A percentile compares a stretch with the other conserved stretches of the same genome.
phyloP scores from a whole-genome alignment of 2,797 vertebrate genomes.

The Oryzias dopingdopingensis region DNA sequence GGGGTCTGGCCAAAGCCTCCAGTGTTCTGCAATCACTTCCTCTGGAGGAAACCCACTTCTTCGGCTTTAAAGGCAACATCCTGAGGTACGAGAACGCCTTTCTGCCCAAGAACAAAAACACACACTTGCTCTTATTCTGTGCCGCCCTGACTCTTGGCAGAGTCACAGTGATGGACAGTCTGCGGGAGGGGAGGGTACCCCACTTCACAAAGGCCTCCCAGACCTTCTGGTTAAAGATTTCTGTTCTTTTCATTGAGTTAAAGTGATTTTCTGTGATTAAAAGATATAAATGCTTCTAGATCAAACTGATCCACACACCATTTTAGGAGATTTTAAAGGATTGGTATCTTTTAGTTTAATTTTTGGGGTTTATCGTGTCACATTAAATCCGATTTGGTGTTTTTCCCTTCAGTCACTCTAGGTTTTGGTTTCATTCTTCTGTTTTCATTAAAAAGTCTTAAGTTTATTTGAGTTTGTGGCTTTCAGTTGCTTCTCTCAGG shows the following conservation, averaged over 20 bases:
- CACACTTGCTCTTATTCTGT: constrained; percentile 41
- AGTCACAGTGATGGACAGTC: constrained; percentile 23
- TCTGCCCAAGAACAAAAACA: constrained; percentile 74
- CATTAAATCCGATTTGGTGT: no score
- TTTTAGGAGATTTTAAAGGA: no score
- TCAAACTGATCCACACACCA: no score
- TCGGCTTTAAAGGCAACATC: constrained; percentile 80
- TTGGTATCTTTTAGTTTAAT: no score
- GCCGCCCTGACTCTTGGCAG: constrained; percentile 15
- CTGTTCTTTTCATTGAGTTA: neutral
- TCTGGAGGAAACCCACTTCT: constrained; percentile 79
- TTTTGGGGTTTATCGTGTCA: no score
- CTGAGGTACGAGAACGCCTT: constrained; percentile 78
- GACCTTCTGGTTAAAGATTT: constrained; percentile 12
- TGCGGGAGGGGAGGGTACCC: constrained; percentile 6
- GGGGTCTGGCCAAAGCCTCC: constrained; percentile 62
- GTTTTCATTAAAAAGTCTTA: no score
- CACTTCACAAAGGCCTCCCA: constrained; percentile 17
- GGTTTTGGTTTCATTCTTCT: no score
- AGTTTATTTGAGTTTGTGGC: no score
- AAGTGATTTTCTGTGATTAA: no score
- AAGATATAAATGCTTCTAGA: no score
- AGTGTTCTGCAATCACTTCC: constrained; percentile 78
- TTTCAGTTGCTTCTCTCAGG: no score
- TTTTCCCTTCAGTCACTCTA: no score